Evolutionary conservation across 2,113 vertebrate genomes (phyloP).

Genomic region (Copsychus sechellarum): DNA sequence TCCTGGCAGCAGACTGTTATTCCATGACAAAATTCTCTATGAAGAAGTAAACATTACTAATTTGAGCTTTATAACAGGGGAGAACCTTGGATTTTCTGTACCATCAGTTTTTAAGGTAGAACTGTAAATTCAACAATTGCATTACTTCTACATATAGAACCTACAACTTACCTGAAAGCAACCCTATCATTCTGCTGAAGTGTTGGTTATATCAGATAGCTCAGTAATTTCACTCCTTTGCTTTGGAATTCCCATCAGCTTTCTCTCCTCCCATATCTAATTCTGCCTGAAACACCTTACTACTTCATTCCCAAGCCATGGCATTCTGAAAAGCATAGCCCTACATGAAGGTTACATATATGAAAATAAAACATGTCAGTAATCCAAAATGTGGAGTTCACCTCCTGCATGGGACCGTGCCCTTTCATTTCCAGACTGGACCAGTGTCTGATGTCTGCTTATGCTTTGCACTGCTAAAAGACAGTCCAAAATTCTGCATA

Average conservation of each 20-base stretch:
- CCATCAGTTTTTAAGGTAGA: not conserved
- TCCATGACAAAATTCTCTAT: not conserved
- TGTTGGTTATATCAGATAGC: not conserved
- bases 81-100: not conserved
- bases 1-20: not conserved
- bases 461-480: not conserved
- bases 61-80: not conserved
- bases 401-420: not conserved
- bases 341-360: not conserved
- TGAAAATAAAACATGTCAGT: fast-evolving
- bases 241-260: not conserved
- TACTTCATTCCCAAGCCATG: not conserved
- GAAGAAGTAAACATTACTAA: not conserved
- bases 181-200: not conserved
- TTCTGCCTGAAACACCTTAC: not conserved
- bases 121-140: not conserved
- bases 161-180: not conserved
- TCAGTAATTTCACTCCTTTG: not conserved
- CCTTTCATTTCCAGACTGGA: not conserved
- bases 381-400: not conserved
- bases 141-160: not conserved
- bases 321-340: not conserved
- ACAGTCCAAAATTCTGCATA: not conserved
- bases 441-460: not conserved
- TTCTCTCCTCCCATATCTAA: not conserved